Base-by-base conservation (phyloP, 1,140 invertebrate species). In the Chironomus tepperi region DNA sequence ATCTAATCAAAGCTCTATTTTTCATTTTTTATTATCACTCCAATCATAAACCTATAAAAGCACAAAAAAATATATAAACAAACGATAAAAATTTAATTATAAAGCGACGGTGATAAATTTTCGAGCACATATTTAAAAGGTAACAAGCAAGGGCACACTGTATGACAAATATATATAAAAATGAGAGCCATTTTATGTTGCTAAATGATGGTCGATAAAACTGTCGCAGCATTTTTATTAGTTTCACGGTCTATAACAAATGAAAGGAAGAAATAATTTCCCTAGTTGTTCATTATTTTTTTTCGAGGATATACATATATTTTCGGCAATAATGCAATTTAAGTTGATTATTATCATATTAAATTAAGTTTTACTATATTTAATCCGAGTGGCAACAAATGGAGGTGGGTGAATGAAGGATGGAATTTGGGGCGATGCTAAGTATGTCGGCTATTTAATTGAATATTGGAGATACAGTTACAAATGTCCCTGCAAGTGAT, bases 1-100 rank as follows among this genome's bases (percentile, higher is more conserved):
- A 34, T 34, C 24, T 34, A 34, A 34, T 34, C 24, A 34, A 34
- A 34, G 24, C 24, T 34, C 24, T 34, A 34, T 34, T 57, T 47
- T 47, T 47, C 12, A 15, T 57, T 15, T 57, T 47, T 57, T 57
- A 57, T 12, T 57, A 57, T 57, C 47, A 57, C 12, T 57, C n/a
- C 47, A 57, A 57, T 57, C 47, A 57, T 57, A 57, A 57, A 57
- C 47, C 47, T 57, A 57, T 57, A n/a, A 57, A 57, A 57, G 47
- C n/a, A 57, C 12, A n/a, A 57, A n/a, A n/a, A n/a, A n/a, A n/a
- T n/a, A n/a, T n/a, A 57, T 57, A 57, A 57, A 57, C 47, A 57
- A 57, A 57, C 47, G 47, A 57, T 57, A 57, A 57, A 57, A 57
- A 57, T 57, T 57, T 57, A 57, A 57, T 57, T 57, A 57, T 57